Evolutionary conservation across 2,113 vertebrate genomes (phyloP).

Genomic region (Scomber colias): DNA sequence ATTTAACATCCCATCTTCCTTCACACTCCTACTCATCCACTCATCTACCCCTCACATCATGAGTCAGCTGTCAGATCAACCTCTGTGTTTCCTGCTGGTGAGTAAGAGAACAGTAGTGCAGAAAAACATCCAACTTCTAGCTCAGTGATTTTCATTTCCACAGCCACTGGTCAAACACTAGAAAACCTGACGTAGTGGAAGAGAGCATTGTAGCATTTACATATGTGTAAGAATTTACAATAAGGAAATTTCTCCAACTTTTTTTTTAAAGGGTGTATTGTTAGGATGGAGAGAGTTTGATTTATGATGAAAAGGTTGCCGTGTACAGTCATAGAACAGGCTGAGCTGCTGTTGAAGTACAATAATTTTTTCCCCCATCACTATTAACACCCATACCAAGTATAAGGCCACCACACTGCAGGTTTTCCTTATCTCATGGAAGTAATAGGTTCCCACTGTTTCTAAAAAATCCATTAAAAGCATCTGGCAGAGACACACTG

Average conservation of each 20-base stretch:
- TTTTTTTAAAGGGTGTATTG: background rate
- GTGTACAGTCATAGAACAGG: background rate
- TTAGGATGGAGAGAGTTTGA: no score
- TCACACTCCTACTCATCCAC: conserved; percentile 5
- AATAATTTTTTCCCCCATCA: background rate
- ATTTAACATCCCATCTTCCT: conserved; percentile 14
- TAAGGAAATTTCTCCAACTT: background rate
- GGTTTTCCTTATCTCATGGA: conserved; percentile 4
- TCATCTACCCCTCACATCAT: conserved; percentile 2
- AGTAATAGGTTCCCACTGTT: background rate
- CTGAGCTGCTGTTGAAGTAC: background rate
- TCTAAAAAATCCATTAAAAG: background rate
- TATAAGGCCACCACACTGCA: background rate
- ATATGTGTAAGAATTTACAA: background rate
- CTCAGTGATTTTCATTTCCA: background rate
- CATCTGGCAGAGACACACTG: background rate
- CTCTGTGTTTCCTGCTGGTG: background rate
- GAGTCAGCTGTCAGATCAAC: conserved; percentile 25
- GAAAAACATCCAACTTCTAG: background rate
- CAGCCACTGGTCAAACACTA: background rate
- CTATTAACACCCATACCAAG: background rate
- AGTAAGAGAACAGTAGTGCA: conserved; percentile 23
- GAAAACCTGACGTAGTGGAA: background rate
- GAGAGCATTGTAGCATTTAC: background rate
- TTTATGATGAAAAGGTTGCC: background rate